Evolutionary conservation across 2,888 invertebrate genomes (phyloP).

Genomic region (Drosophila merina): DNA sequence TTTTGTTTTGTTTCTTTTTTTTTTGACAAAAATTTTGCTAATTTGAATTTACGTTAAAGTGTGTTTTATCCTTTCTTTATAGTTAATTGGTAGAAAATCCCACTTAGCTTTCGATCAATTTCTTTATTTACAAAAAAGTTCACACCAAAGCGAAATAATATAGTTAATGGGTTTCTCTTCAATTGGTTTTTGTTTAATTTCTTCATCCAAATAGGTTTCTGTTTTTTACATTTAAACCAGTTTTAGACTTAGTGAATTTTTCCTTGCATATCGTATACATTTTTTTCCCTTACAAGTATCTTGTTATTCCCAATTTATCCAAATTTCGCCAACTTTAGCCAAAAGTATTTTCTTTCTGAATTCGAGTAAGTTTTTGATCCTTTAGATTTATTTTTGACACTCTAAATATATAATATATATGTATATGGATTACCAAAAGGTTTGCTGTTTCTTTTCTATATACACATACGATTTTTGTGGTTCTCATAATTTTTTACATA

Average conservation of each 20-base stretch:
- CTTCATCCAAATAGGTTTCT: conserved; percentile 49
- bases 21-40: conserved; percentile 75
- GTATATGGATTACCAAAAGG: conserved; percentile 57
- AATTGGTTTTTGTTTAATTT: conserved; percentile 32
- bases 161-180: conserved; percentile 28
- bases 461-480: conserved; percentile 32
- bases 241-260: conserved; percentile 43
- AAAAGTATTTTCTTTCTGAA: conserved; percentile 35
- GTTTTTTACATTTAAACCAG: conserved; percentile 44
- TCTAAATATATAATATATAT: conserved; percentile 41
- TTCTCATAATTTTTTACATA: conserved; percentile 47
- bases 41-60: conserved; percentile 55
- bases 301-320: conserved; percentile 15
- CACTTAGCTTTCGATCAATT: conserved; percentile 64
- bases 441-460: conserved; percentile 37
- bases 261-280: conserved; percentile 71
- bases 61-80: conserved; percentile 34
- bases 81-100: conserved; percentile 63
- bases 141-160: conserved; percentile 57
- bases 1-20: background rate
- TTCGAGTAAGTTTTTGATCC: conserved; percentile 29
- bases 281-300: conserved; percentile 51
- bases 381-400: conserved; percentile 46
- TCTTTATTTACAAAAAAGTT: conserved; percentile 65
- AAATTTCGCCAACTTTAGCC: conserved; percentile 39